Conservation (phyloP, 2,797 vertebrate genomes). For the Ciconia nigra region DNA sequence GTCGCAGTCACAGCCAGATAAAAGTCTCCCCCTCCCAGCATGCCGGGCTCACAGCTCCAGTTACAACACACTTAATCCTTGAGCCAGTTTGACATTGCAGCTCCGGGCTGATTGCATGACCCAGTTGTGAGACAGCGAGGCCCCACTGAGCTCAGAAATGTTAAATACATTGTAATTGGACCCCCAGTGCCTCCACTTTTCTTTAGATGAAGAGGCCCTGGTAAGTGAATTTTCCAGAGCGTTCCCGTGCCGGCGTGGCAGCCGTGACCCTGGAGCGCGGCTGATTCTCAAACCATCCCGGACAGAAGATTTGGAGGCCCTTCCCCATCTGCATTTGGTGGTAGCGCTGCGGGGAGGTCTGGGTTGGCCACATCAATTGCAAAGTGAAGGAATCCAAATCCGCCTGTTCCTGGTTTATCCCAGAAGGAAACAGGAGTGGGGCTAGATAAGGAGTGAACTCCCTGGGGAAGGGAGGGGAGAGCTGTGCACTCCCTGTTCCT, state of each 20-base stretch:
- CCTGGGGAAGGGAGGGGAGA: neutral
- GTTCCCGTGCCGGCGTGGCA: fast-evolving
- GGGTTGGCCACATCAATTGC: neutral
- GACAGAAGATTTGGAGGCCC: neutral
- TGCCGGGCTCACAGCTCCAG: neutral
- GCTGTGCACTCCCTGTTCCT: neutral
- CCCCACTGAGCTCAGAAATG: slow-evolving; percentile 20
- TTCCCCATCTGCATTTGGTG: neutral
- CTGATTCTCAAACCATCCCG: neutral
- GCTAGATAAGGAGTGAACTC: neutral
- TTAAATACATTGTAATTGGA: slow-evolving; percentile 38
- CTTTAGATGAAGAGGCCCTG: neutral
- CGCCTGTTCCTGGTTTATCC: neutral
- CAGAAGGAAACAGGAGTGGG: neutral
- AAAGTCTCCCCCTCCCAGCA: neutral
- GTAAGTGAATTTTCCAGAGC: neutral
- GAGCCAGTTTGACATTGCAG: neutral
- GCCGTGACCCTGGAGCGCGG: fast-evolving
- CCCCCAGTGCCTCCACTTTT: neutral
- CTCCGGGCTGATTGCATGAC: neutral
- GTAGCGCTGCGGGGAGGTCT: neutral
- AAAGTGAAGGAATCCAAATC: neutral
- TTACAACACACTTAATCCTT: slow-evolving; percentile 50
- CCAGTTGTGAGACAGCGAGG: slow-evolving; percentile 11
- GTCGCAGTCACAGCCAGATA: neutral